phyloP scores from a whole-genome alignment of 2,797 vertebrate species.

The Emydoidea blandingii region DNA sequence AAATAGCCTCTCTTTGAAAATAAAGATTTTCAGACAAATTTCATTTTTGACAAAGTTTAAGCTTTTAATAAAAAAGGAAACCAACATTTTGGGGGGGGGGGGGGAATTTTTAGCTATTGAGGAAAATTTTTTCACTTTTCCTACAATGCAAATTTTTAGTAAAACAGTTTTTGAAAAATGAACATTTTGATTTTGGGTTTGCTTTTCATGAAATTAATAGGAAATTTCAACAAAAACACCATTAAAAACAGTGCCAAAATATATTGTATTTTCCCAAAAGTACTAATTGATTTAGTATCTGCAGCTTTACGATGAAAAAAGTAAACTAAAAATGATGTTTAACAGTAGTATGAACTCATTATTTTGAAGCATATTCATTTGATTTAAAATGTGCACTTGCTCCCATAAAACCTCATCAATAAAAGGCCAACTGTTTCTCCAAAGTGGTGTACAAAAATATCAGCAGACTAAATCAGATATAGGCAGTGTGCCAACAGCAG shows the following conservation, averaged over 20 bases:
- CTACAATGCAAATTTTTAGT: not conserved
- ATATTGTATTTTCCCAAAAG: not conserved
- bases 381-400: not conserved
- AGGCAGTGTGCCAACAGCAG: not conserved
- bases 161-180: not conserved
- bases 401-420: not conserved
- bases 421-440: not conserved
- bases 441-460: not conserved
- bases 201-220: not conserved
- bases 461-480: conserved; percentile 6
- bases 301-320: not conserved
- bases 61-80: not conserved
- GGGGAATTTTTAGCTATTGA: not conserved
- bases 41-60: not conserved
- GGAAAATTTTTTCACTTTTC: not conserved
- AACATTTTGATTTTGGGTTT: not conserved
- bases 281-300: not conserved
- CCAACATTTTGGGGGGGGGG: not conserved
- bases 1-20: not conserved
- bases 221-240: not conserved
- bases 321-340: not conserved
- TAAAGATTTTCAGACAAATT: not conserved
- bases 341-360: not conserved
- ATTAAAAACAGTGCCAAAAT: not conserved
- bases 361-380: not conserved